Base-by-base conservation (phyloP, 2,888 invertebrate genomes). In the Microplitis deprimator region DNA sequence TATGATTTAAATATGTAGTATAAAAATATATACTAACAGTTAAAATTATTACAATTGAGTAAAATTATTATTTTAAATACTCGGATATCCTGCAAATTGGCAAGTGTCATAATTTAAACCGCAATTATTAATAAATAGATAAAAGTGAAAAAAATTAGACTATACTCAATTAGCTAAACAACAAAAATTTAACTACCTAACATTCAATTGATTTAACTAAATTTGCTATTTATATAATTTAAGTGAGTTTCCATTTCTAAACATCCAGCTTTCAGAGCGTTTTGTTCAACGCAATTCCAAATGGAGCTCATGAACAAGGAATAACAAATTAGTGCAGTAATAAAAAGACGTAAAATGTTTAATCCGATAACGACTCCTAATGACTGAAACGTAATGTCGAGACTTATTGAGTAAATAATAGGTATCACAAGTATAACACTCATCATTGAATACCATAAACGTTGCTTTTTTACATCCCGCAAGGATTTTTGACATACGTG, bases 201-300 rank as follows among this genome's bases (percentile, higher is more conserved):
- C 20, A 20, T 29, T 29, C 29, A 4, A 29, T 29, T 29, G 29
- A 29, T 29, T 29, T 71, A 16, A 17, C 59, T 20, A 6, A 79
- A 62, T 67, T 77, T 83, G 60, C 83, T 83, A 75, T 81, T 87
- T 74, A 87, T 79, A 78, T 86, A 87, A 40, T 79, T 68, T 40
- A 89, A 82, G 77, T 86, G 83, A 83, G 94, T 92, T 85, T 94
- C 92, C 91, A 96, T 93, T 1, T 93, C 93, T 75, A 92, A 91
- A 85, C 94, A 92, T 6, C 95, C 94, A n/a, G 96, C 94, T 83
- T 94, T 91, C 16, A 96, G 91, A 64, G 94, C 95, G 89, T 96
- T 95, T 82, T 92, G 91, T 89, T 97, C 97, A 81, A 96, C 95
- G 81, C 92, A 92, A 87, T 96, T 95, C 96, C 96, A 96, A 80